Conservation (phyloP, 2,113 vertebrate species). For the Barnardius zonarius region DNA sequence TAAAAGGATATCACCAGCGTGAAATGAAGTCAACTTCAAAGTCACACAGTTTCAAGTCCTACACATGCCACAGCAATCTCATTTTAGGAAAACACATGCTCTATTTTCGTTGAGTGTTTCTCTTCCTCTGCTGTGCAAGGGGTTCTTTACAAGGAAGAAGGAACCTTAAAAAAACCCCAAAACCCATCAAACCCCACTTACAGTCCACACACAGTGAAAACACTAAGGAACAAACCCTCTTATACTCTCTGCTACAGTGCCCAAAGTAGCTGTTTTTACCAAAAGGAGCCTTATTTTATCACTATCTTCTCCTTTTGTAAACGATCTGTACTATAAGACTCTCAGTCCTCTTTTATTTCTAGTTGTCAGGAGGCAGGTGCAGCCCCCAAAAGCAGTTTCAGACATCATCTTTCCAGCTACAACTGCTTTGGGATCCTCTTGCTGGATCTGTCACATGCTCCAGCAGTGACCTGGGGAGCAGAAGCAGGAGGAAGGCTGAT, state of each 20-base stretch:
- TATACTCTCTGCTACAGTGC: neutral
- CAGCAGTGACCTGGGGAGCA: neutral
- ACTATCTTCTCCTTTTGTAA: neutral
- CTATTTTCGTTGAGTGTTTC: constrained; percentile 29
- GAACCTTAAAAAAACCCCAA: neutral
- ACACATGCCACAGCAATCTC: constrained; percentile 54
- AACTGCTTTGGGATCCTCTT: neutral
- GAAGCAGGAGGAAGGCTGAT: neutral
- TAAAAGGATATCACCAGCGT: constrained; percentile 45
- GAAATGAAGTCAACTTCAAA: constrained; percentile 56
- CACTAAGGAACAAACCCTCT: neutral
- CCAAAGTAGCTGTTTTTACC: neutral
- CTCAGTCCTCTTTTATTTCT: neutral
- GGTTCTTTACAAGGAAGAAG: neutral
- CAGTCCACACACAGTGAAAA: neutral
- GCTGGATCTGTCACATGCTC: fast-evolving
- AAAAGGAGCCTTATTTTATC: neutral
- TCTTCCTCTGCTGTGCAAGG: constrained; percentile 24
- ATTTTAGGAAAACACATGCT: constrained; percentile 40
- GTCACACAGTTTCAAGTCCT: constrained; percentile 11
- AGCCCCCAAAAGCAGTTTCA: too few relatives aligned
- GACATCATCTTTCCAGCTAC: neutral
- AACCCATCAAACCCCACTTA: neutral
- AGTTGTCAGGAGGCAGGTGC: neutral
- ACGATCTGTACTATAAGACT: fast-evolving